Conservation (phyloP, 2,888 invertebrate species). For the Alloscopus bannaensis region DNA sequence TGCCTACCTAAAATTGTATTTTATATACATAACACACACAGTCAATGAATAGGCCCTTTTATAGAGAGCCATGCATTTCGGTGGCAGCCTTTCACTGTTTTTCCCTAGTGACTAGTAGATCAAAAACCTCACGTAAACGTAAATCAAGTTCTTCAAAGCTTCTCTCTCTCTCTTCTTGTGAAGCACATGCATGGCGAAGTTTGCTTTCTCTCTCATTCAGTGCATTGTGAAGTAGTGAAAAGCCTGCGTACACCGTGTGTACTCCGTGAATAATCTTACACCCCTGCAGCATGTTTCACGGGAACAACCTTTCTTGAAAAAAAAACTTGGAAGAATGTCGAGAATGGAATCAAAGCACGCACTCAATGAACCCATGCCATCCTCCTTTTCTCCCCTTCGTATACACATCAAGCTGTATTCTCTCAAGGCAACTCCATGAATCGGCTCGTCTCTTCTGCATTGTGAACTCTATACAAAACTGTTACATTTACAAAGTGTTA, state of each 20-base stretch:
- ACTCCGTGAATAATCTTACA: background rate
- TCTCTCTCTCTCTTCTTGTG: background rate
- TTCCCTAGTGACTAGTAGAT: constrained; percentile 20
- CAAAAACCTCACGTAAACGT: constrained; percentile 26
- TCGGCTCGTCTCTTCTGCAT: background rate
- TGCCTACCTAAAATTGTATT: constrained; percentile 14
- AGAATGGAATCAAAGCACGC: constrained; percentile 12
- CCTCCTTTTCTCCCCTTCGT: too few relatives aligned
- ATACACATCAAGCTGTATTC: background rate
- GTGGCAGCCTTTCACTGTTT: background rate
- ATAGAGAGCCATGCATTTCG: background rate
- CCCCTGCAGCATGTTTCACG: background rate
- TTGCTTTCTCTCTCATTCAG: too few relatives aligned
- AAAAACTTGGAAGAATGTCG: constrained; percentile 2
- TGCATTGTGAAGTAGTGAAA: background rate
- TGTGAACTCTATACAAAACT: background rate
- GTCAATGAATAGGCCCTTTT: background rate
- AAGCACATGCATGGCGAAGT: too few relatives aligned
- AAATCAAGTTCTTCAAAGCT: constrained; percentile 18
- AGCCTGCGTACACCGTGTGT: background rate
- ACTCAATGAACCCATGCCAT: constrained; percentile 21
- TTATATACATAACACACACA: background rate
- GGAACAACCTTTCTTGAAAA: background rate
- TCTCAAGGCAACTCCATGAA: constrained; percentile 7
- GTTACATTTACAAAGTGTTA: background rate